Conservation (phyloP, 2,797 vertebrate species). For the Anguilla megastoma region DNA sequence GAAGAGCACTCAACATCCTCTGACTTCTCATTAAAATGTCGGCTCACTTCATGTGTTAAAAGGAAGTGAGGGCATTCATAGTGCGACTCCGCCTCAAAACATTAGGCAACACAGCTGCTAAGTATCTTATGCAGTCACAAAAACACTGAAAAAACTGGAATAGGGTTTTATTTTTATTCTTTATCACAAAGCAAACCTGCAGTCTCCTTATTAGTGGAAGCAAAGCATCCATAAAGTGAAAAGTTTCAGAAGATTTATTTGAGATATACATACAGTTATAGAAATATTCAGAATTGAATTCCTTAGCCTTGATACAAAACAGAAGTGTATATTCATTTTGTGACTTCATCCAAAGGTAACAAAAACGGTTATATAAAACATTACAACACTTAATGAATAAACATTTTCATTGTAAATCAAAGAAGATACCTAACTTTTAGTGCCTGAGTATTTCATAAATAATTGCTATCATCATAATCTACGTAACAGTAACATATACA, state of each 20-base stretch:
- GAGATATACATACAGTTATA: not conserved
- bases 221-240: not conserved
- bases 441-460: not conserved
- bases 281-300: not conserved
- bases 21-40: conserved; percentile 73
- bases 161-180: not conserved
- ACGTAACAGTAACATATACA: not conserved
- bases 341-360: not conserved
- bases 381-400: not conserved
- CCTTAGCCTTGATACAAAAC: not conserved
- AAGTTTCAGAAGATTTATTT: not conserved
- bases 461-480: not conserved
- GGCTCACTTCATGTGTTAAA: conserved; percentile 74
- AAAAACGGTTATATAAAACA: not conserved
- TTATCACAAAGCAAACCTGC: not conserved
- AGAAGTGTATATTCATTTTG: not conserved
- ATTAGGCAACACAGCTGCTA: conserved; percentile 25
- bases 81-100: conserved; percentile 38
- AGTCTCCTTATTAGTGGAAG: not conserved
- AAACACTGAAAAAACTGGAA: not conserved
- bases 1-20: conserved; percentile 60
- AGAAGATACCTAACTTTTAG: not conserved
- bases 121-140: not conserved
- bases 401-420: conserved; percentile 1
- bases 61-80: conserved; percentile 52